Evolutionary conservation across 2,888 invertebrate species (phyloP).

Genomic region (Apantesis nais): DNA sequence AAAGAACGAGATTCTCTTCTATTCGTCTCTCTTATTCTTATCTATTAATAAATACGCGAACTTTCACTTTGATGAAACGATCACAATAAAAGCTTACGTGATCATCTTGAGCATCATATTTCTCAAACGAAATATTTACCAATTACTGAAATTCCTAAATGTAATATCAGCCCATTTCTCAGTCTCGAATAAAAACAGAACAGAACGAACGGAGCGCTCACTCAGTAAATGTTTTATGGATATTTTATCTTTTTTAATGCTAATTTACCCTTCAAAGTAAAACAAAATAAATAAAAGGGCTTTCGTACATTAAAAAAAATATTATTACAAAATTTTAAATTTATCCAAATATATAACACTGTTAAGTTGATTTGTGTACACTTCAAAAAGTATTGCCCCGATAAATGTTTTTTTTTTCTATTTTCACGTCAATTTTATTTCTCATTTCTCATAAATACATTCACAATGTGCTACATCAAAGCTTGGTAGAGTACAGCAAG

Average conservation of each 20-base stretch:
- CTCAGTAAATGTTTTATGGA: constrained; percentile 62
- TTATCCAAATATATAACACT: no score
- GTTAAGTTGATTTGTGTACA: no score
- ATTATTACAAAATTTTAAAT: no score
- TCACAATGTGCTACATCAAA: no score
- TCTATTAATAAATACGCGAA: neutral
- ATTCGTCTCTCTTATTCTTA: neutral
- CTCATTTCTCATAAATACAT: no score
- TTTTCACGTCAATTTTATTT: no score
- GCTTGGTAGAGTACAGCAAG: no score
- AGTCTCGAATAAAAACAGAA: constrained; percentile 56
- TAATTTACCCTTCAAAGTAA: constrained; percentile 52
- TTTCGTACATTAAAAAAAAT: neutral
- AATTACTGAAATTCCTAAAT: constrained; percentile 57
- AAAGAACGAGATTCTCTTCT: neutral
- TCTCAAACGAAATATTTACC: constrained; percentile 46
- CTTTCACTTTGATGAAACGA: neutral
- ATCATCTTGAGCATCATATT: neutral
- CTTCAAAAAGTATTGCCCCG: no score
- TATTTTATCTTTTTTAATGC: constrained; percentile 64
- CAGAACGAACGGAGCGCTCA: constrained; percentile 54
- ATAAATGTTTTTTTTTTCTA: no score
- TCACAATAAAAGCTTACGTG: neutral
- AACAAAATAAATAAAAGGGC: constrained; percentile 30
- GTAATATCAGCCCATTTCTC: constrained; percentile 58